phyloP scores from a whole-genome alignment of 2,113 vertebrate genomes.

The Malaclemys terrapin region DNA sequence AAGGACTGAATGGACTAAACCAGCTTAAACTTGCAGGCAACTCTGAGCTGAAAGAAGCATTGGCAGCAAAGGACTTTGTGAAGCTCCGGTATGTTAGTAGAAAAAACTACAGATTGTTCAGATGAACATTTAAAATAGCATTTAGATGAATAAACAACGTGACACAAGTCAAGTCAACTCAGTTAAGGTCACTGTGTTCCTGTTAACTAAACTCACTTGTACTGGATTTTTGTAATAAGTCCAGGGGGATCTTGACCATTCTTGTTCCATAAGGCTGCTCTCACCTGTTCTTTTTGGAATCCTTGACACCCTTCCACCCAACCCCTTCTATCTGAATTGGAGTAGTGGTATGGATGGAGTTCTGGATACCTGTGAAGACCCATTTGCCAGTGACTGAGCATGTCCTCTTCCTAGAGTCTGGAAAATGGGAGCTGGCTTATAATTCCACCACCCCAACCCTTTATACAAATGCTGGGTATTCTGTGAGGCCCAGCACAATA shows the following conservation, averaged over 20 bases:
- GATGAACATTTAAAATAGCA: neutral
- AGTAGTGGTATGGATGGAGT: neutral
- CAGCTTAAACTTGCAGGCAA: constrained; percentile 96
- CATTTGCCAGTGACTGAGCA: constrained; percentile 2
- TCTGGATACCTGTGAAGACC: neutral
- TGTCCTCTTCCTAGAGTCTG: neutral
- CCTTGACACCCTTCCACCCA: neutral
- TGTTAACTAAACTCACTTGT: neutral
- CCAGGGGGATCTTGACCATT: neutral
- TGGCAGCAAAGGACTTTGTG: constrained; percentile 88
- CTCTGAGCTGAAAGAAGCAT: constrained; percentile 86
- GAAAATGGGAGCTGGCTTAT: neutral
- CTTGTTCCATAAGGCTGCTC: neutral
- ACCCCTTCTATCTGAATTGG: neutral
- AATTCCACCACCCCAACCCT: neutral
- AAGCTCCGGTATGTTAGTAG: constrained; percentile 88
- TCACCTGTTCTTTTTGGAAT: neutral
- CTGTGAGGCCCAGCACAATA: neutral
- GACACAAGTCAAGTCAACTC: neutral
- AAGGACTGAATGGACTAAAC: constrained; percentile 87
- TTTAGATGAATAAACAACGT: neutral
- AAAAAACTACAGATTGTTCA: neutral
- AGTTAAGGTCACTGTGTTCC: neutral
- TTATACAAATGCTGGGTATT: neutral
- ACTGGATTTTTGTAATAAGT: rapidly evolving